Percentiles rank a stretch among this genome's conserved stretches.
Evolutionary conservation across 2,888 invertebrate species (phyloP).

Genomic region (Dendrolimus houi): DNA sequence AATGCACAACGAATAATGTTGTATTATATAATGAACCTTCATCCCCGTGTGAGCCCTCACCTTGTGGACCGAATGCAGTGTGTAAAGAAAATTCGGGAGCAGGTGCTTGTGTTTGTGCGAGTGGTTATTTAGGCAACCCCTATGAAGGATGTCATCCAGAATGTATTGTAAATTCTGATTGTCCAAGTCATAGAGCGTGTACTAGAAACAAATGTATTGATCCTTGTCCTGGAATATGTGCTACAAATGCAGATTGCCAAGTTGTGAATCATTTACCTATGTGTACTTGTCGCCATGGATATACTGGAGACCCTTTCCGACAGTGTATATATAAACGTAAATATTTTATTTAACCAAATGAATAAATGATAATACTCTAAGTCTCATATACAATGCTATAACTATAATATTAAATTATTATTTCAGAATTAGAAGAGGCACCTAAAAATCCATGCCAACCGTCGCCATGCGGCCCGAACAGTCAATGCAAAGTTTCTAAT

Average conservation of each 20-base stretch:
- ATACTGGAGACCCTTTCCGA: constrained; percentile 84
- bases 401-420: neutral
- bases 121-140: constrained; percentile 86
- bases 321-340: constrained; percentile 67
- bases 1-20: constrained; percentile 62
- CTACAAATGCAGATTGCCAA: constrained; percentile 84
- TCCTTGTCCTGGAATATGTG: constrained; percentile 88
- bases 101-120: constrained; percentile 81
- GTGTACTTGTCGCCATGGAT: constrained; percentile 81
- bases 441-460: constrained; percentile 73
- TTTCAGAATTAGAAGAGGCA: constrained; percentile 39
- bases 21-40: constrained; percentile 31
- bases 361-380: neutral
- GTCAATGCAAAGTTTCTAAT: constrained; percentile 75
- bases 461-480: constrained; percentile 79
- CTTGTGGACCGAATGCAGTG: constrained; percentile 79
- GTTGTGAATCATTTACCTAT: constrained; percentile 83
- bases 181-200: constrained; percentile 82
- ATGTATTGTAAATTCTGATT: constrained; percentile 83
- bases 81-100: constrained; percentile 76
- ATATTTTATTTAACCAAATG: constrained; percentile 11
- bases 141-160: constrained; percentile 86
- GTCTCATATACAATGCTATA: neutral
- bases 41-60: constrained; percentile 78
- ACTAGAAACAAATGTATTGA: constrained; percentile 84